These are phyloP conservation scores for Drosophila albomicans DNA, from an alignment of 1,140 invertebrate genomes.

Conservation along the genomic window DNA sequence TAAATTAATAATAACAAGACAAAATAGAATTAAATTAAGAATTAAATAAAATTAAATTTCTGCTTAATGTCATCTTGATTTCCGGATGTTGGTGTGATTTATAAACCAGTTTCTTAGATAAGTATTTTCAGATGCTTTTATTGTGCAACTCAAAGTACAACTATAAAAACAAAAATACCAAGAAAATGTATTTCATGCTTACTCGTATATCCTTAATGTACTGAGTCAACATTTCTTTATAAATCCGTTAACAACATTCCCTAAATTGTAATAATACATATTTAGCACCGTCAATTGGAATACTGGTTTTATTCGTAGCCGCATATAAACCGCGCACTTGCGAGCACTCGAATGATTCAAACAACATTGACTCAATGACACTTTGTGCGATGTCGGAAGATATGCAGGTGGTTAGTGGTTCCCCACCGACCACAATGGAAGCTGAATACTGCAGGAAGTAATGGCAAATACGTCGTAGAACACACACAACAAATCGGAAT, in stretches of 20 bases:
- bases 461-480: background rate
- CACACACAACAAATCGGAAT: background rate
- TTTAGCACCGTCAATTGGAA: background rate
- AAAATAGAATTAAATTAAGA: no score
- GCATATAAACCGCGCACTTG: background rate
- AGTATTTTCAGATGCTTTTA: no score
- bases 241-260: background rate
- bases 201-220: background rate
- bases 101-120: no score
- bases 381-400: background rate
- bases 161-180: no score
- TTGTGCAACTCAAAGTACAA: no score
- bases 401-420: slow-evolving; percentile 4
- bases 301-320: background rate
- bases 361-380: slow-evolving; percentile 9
- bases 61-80: no score
- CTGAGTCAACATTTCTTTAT: background rate
- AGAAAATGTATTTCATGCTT: no score
- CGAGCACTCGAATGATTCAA: background rate
- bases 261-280: background rate
- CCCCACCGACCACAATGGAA: slow-evolving; percentile 1
- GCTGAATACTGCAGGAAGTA: slow-evolving; percentile 6
- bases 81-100: no score
- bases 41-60: no score
- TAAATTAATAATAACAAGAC: no score